phyloP scores from a whole-genome alignment of 1,140 invertebrate genomes.

The Cylas formicarius region DNA sequence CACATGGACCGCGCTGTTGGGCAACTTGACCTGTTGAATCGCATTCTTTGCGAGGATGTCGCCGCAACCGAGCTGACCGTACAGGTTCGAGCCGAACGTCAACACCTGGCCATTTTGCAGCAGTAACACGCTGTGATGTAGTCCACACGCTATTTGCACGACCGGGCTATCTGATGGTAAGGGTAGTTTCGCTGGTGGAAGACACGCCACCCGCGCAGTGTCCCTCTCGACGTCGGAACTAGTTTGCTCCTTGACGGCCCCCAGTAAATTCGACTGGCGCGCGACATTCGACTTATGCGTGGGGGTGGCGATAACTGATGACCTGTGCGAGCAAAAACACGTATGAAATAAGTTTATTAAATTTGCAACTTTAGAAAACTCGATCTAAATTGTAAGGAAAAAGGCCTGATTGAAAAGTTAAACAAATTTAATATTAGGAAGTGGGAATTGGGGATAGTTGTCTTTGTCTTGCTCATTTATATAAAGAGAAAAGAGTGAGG shows the following conservation, averaged over 20 bases:
- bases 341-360: slow-evolving; percentile 20
- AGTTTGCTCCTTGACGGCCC: slow-evolving; percentile 43
- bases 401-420: not conserved
- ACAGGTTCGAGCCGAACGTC: slow-evolving; percentile 89
- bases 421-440: no score
- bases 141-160: slow-evolving; percentile 75
- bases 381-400: not conserved
- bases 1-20: slow-evolving; percentile 61
- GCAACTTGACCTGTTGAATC: slow-evolving; percentile 69
- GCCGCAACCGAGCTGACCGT: slow-evolving; percentile 88
- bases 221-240: slow-evolving; percentile 57
- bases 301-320: slow-evolving; percentile 18
- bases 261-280: slow-evolving; percentile 14
- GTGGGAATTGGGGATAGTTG: no score
- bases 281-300: slow-evolving; percentile 14
- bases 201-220: slow-evolving; percentile 58
- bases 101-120: slow-evolving; percentile 59
- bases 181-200: slow-evolving; percentile 70
- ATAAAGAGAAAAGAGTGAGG: no score
- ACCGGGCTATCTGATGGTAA: slow-evolving; percentile 64
- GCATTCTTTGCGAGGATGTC: slow-evolving; percentile 69
- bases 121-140: slow-evolving; percentile 74
- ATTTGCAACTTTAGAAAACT: not conserved
- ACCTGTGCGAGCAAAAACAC: no score
- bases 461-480: no score